These are phyloP conservation scores for Chaenodraco wilsoni DNA, from an alignment of 2,797 vertebrate species.

Conservation along the genomic window DNA sequence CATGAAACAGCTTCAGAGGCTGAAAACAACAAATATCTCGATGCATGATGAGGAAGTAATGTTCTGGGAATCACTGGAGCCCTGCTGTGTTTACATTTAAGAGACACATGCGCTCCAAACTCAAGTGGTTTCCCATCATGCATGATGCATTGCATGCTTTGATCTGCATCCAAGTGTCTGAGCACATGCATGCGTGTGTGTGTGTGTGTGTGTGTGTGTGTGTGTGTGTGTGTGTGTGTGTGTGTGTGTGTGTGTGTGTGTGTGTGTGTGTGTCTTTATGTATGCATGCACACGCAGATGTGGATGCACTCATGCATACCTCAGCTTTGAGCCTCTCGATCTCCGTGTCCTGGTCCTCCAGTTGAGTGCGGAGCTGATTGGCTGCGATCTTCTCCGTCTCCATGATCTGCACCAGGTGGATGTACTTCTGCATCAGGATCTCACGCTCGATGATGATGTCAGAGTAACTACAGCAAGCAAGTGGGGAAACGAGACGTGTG, in stretches of 20 bases:
- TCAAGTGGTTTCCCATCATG: slow-evolving; percentile 28
- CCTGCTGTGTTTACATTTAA: slow-evolving; percentile 26
- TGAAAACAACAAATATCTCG: slow-evolving; percentile 25
- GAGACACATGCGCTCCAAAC: background rate
- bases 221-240: slow-evolving; percentile 9
- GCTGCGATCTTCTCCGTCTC: slow-evolving; percentile 97
- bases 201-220: slow-evolving; percentile 18
- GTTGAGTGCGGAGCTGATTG: slow-evolving; percentile 95
- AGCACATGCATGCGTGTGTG: background rate
- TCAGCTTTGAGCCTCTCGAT: slow-evolving; percentile 96
- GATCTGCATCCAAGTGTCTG: slow-evolving; percentile 10
- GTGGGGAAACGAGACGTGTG: slow-evolving; percentile 2
- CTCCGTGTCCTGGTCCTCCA: slow-evolving; percentile 98
- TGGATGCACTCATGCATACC: slow-evolving; percentile 77
- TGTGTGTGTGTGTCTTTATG: slow-evolving; percentile 20
- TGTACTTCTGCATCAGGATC: slow-evolving; percentile 99
- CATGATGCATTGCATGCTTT: slow-evolving; percentile 26
- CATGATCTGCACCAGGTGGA: slow-evolving; percentile 97
- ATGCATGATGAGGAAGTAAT: slow-evolving; percentile 15
- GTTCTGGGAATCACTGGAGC: slow-evolving; percentile 20
- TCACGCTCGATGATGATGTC: slow-evolving; percentile 95
- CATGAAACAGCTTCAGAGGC: slow-evolving; percentile 25
- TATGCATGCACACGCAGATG: slow-evolving; percentile 38
- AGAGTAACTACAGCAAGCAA: slow-evolving; percentile 86
- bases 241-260: background rate